phyloP scores from a whole-genome alignment of 2,113 vertebrate species.

The Calidris pygmaea region DNA sequence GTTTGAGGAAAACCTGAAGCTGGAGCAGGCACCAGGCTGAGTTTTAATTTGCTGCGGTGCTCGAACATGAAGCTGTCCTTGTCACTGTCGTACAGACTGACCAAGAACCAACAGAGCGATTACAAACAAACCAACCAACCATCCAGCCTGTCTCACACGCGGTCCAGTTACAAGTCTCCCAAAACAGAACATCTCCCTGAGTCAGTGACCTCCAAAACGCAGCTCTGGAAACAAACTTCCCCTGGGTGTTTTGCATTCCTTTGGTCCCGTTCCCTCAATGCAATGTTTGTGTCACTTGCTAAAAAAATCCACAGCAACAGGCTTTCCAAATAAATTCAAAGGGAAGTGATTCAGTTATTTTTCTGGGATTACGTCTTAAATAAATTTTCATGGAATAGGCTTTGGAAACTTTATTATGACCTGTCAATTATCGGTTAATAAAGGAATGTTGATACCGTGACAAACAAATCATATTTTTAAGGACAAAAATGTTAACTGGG shows the following conservation, averaged over 20 bases:
- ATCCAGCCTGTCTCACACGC: not conserved
- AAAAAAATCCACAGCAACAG: not conserved
- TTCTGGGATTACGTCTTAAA: not conserved
- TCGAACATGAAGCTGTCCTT: not conserved
- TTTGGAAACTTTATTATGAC: not conserved
- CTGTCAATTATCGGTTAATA: not conserved
- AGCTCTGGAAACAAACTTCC: slow-evolving; percentile 21
- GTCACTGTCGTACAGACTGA: not conserved
- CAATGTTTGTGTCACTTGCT: not conserved
- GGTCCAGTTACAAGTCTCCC: not conserved
- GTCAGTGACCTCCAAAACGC: not conserved
- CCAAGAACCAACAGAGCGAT: not conserved
- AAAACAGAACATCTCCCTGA: not conserved
- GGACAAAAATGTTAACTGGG: not conserved
- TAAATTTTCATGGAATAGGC: not conserved
- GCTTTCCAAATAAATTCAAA: not conserved
- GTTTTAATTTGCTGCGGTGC: not conserved
- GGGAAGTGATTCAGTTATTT: not conserved
- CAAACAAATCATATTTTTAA: not conserved
- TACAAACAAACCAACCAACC: not conserved
- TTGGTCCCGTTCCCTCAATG: not conserved
- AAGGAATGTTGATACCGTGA: not conserved
- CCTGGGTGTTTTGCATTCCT: slow-evolving; percentile 17
- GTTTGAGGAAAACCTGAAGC: not conserved
- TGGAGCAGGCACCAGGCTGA: not conserved